Base-by-base conservation (phyloP, 2,888 invertebrate genomes). In the Cyrtodaria siliqua region DNA sequence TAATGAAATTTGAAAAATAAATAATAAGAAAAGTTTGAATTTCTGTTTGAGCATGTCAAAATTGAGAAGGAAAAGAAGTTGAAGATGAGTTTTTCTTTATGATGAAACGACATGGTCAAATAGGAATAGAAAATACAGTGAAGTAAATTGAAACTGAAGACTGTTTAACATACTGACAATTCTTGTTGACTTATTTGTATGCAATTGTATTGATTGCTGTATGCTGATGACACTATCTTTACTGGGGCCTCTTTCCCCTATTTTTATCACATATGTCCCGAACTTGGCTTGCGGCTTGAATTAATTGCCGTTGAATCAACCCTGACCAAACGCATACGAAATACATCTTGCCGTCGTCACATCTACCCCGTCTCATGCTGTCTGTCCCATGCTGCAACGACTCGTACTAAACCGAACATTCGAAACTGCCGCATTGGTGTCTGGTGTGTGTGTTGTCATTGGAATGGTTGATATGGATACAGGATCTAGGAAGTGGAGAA, bases 261-360 rank as follows among this genome's bases (percentile, higher is more conserved):
- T 84, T 83, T 87, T 83, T 87, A 83, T 84, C 84, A 81, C 86
- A 87, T 86, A 85, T 85, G 77, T 84, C 82, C 82, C 68, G 80
- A 73, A 66, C 69, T 64, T 78, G 75, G 75, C 77, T 73, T 76
- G 80, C 73, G 80, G 80, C 73, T 77, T 80, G 80, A 81, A 81
- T 61, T 68, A 59, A 68, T 72, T 75, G 72, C 72, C 77, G 72
- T 63, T 68, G 68, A 70, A 26, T 59, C 63, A 40, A 71, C 71
- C 63, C 62, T 16, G 44, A 6, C 44, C 33, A 33, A 53, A 55
- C 53, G 38, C 24, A n/a, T 59, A 57, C 70, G 67, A 67, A 67
- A 67, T 59, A 60, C 33, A 33, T 33, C 33, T 33, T 33, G 33
- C 33, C 33, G 33, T 33, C 33, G 12, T 33, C 33, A 12, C 4